Evolutionary conservation across 2,888 invertebrate species (phyloP), one percentile per base, ranked within the genome.

Genomic region (Leucoma salicis): DNA sequence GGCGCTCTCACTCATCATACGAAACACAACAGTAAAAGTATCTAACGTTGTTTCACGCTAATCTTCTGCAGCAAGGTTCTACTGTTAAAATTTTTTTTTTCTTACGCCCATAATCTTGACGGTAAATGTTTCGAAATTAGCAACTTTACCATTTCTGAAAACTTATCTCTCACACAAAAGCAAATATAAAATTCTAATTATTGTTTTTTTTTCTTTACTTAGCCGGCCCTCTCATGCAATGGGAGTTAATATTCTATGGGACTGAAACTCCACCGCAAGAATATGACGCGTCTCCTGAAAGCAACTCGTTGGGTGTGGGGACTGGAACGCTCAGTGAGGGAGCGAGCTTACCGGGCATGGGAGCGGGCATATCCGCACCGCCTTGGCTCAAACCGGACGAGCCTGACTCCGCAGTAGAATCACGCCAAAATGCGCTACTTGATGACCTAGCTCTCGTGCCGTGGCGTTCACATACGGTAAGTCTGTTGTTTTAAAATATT

Each of bases 241-340:
- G 96, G 96, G 93, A 95, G 77, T 80, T 96, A 67, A 93, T 95
- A 67, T 93, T 96, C 75, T 95, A 95, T 79, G 96, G 96, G 29
- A 96, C 96, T 1, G 93, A 92, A 53, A 82, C 83, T 1, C 92
- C 92, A 0, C 86, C 92, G 6, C 92, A 92, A 66, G 91, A 91
- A 35, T 83, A 78, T 31, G 85, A 95, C 71, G 95, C 94, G 21
- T 95, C 95, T 2, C 92, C 91, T 3, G 81, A 82, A 34, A 76
- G 67, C 14, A 91, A 91, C 54, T 79, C 90, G 11, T 76, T 91
- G 57, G 86, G 82, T 24, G 70, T 77, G 13, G 84, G 81, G 6
- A 49, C 54, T 7, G 33, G 21, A 2, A n/a, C 16, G 51, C 43
- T 38, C 2, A 21, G 14, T 11, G 39, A 39, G 10, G 28, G 12